phyloP scores from a whole-genome alignment of 1,140 invertebrate genomes.

The Portunus trituberculatus region DNA sequence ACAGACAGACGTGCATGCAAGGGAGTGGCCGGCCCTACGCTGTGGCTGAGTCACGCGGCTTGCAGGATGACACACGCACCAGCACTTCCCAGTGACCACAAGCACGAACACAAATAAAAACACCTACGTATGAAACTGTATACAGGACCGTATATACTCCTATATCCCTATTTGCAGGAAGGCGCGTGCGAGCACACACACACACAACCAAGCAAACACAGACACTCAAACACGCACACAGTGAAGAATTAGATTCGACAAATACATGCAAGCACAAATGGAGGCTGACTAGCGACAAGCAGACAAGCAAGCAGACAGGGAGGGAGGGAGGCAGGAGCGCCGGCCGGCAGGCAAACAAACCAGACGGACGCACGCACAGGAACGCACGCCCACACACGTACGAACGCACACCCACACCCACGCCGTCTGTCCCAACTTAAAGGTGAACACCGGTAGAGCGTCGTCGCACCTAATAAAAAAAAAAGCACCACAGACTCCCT shows the following conservation, averaged over 20 bases:
- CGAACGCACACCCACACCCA: not conserved
- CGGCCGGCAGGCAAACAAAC: not conserved
- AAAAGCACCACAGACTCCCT: constrained; percentile 6
- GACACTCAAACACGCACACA: not conserved
- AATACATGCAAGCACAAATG: not conserved
- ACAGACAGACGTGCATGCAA: not conserved
- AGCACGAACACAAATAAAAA: not conserved
- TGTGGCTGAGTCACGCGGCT: not conserved
- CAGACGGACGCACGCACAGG: not conserved
- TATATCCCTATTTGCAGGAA: too few relatives aligned
- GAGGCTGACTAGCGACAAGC: not conserved
- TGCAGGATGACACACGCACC: not conserved
- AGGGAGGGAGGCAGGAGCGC: not conserved
- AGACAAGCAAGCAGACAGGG: not conserved
- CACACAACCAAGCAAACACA: not conserved
- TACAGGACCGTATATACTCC: not conserved
- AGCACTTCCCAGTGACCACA: not conserved
- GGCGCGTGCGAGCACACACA: too few relatives aligned
- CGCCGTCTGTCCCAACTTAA: constrained; percentile 18
- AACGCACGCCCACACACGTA: not conserved
- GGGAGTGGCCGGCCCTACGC: not conserved
- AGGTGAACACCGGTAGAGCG: not conserved
- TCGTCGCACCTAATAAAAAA: not conserved
- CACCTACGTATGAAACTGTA: not conserved
- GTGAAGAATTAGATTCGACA: not conserved